Percentiles rank a stretch among this genome's conserved stretches.
Evolutionary conservation across 2,888 invertebrate species (phyloP).

Genomic region (Coecobrya sp.): DNA sequence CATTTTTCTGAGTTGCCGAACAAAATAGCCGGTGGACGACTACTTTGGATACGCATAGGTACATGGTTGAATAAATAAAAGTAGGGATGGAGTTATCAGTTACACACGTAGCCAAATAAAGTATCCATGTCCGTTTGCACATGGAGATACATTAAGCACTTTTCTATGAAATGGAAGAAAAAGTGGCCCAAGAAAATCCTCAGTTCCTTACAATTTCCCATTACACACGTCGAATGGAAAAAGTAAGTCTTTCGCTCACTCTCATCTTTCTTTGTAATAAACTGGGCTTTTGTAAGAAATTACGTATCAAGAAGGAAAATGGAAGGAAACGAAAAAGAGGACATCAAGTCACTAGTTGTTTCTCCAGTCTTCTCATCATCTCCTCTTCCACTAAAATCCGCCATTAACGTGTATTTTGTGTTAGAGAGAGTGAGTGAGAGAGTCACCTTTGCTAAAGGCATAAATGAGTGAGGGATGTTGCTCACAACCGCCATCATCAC

Average conservation of each 20-base stretch:
- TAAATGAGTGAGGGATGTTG: constrained; percentile 63
- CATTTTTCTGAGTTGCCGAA: background rate
- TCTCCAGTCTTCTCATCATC: constrained; percentile 16
- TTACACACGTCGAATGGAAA: background rate
- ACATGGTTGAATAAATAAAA: constrained; percentile 12
- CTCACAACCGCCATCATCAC: constrained; percentile 25
- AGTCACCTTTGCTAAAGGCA: constrained; percentile 12
- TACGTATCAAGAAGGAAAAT: constrained; percentile 30
- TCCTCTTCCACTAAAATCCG: background rate
- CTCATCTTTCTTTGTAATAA: background rate
- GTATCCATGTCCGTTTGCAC: constrained; percentile 35
- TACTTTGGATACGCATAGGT: background rate
- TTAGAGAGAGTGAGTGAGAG: background rate
- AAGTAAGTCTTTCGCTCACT: background rate
- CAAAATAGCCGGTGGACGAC: background rate
- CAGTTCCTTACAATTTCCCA: constrained; percentile 1
- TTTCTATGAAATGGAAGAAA: constrained; percentile 3
- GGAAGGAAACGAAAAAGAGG: constrained; percentile 19
- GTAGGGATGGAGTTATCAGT: constrained; percentile 2
- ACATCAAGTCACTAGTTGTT: background rate
- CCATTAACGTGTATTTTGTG: constrained; percentile 2
- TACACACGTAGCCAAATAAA: constrained; percentile 5
- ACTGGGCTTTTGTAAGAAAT: constrained; percentile 3
- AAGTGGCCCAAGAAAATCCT: constrained; percentile 36
- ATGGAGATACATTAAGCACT: constrained; percentile 20